Conservation (phyloP, 2,113 vertebrate genomes). For the Eidolon helvum region DNA sequence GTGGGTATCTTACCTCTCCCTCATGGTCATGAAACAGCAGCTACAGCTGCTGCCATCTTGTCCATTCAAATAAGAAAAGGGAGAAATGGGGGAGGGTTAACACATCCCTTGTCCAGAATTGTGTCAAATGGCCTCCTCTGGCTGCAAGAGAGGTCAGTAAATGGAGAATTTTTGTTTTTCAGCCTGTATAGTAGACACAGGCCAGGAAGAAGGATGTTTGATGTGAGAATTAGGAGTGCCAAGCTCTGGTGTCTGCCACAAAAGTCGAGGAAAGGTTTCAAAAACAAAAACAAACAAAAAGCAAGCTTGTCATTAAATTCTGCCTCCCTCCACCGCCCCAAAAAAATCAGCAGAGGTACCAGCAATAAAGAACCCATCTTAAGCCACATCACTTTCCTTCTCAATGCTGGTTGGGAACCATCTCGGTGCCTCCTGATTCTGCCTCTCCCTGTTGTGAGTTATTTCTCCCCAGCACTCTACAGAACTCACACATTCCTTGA, state of each 20-base stretch:
- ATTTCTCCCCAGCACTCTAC: not conserved
- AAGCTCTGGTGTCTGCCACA: not conserved
- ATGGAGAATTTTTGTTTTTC: not conserved
- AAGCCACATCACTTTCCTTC: not conserved
- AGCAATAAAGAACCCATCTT: not conserved
- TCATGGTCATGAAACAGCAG: not conserved
- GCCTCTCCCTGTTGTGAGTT: not conserved
- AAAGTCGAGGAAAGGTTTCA: not conserved
- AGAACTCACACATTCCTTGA: not conserved
- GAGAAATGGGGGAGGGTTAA: not conserved
- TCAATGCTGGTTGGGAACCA: not conserved
- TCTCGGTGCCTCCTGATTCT: not conserved
- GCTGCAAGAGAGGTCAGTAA: not conserved
- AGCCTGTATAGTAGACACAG: not conserved
- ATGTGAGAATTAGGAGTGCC: not conserved
- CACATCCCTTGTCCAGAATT: not conserved
- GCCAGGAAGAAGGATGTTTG: not conserved
- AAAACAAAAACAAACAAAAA: not conserved
- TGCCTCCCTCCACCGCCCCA: rapidly evolving
- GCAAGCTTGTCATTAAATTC: not conserved
- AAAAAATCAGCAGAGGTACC: not conserved
- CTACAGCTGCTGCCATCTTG: not conserved
- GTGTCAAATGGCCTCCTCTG: not conserved
- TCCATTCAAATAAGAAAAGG: not conserved
- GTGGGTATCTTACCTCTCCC: not conserved